phyloP scores from a whole-genome alignment of 1,140 invertebrate species.

The Hestina assimilis region DNA sequence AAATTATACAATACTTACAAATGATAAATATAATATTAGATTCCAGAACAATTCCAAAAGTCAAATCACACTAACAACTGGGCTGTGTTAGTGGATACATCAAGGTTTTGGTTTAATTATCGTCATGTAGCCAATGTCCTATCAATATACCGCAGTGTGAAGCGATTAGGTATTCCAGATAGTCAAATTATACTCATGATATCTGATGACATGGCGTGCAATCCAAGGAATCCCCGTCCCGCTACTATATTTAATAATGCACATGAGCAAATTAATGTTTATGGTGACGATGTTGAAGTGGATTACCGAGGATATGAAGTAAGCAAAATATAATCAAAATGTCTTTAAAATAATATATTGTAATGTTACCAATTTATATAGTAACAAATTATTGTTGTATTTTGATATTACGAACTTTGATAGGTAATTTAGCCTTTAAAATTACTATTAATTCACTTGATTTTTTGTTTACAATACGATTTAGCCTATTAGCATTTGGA shows the following conservation, averaged over 20 bases:
- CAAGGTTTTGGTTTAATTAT: conserved; percentile 99
- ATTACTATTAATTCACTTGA: too few relatives aligned
- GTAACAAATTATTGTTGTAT: too few relatives aligned
- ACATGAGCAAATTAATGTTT: conserved; percentile 98
- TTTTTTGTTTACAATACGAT: too few relatives aligned
- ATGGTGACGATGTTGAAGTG: conserved; percentile 99
- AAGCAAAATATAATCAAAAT: conserved; percentile 34
- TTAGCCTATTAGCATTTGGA: too few relatives aligned
- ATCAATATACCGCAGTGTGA: conserved; percentile 98
- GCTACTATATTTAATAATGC: conserved; percentile 99
- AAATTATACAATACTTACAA: background rate
- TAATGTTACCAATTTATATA: too few relatives aligned
- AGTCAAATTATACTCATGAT: conserved; percentile 99
- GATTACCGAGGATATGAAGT: conserved; percentile 99
- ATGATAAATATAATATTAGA: conserved; percentile 40
- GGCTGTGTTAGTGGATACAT: conserved; percentile 99
- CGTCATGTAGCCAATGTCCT: conserved; percentile 99
- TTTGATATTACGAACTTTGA: too few relatives aligned
- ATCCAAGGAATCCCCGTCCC: conserved; percentile 97
- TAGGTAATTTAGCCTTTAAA: too few relatives aligned
- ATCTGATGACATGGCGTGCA: conserved; percentile 99
- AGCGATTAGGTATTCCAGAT: conserved; percentile 97
- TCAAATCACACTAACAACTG: conserved; percentile 98
- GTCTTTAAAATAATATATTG: too few relatives aligned
- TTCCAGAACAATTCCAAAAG: conserved; percentile 69